Percentiles rank a stretch among this genome's conserved stretches.
These are phyloP conservation scores for Coreoperca whiteheadi DNA, from an alignment of 2,113 vertebrate species.

Conservation along the genomic window DNA sequence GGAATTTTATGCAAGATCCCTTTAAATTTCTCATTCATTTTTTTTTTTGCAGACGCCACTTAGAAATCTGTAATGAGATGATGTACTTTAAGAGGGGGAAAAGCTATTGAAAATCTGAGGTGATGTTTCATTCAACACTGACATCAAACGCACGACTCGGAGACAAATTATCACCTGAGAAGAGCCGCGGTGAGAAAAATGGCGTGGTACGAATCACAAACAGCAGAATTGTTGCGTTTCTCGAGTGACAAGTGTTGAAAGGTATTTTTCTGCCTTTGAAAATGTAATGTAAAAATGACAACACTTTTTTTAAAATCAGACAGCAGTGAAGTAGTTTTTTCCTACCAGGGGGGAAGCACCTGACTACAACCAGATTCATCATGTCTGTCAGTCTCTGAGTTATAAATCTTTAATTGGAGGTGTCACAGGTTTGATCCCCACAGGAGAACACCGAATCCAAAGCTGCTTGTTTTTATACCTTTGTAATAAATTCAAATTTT, in stretches of 20 bases:
- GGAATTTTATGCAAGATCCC: too few relatives aligned
- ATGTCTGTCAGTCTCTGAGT: slow-evolving; percentile 12
- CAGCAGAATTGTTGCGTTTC: slow-evolving; percentile 56
- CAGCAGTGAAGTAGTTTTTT: slow-evolving; percentile 12
- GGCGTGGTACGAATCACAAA: slow-evolving; percentile 36
- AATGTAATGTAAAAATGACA: slow-evolving; percentile 62
- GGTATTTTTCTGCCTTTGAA: slow-evolving; percentile 65
- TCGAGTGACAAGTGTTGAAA: slow-evolving; percentile 77
- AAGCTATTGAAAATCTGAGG: slow-evolving; percentile 34
- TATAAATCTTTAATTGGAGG: slow-evolving; percentile 24
- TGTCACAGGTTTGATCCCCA: slow-evolving; percentile 25
- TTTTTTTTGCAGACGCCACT: neutral
- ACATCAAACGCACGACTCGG: slow-evolving; percentile 43
- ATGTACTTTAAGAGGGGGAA: slow-evolving; percentile 10
- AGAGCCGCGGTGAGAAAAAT: slow-evolving; percentile 56
- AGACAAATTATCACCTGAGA: slow-evolving; percentile 79
- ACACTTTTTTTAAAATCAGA: slow-evolving; percentile 65
- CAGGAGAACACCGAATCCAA: neutral
- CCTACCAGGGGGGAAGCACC: slow-evolving; percentile 41
- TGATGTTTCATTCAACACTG: slow-evolving; percentile 58
- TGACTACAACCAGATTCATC: slow-evolving; percentile 41
- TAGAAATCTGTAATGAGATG: slow-evolving; percentile 33
- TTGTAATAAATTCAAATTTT: slow-evolving; percentile 16
- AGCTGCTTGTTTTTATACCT: neutral
- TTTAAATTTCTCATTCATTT: slow-evolving; percentile 5